These are phyloP conservation scores for Chymomyza fuscimana DNA, from an alignment of 2,888 invertebrate genomes.

Conservation along the genomic window DNA sequence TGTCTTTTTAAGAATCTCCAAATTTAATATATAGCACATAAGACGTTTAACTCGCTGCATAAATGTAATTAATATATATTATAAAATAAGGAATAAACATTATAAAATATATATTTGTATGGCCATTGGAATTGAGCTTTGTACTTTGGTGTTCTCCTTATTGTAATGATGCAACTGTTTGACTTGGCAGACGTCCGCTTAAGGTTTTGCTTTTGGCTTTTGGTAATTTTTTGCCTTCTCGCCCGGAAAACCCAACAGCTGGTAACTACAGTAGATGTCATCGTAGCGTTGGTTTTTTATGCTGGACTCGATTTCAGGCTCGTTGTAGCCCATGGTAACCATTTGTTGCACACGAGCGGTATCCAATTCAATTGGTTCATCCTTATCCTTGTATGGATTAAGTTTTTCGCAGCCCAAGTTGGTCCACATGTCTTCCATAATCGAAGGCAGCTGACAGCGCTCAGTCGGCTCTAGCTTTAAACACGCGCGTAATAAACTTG, in stretches of 20 bases:
- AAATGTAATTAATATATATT: conserved; percentile 17
- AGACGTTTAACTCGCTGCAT: conserved; percentile 54
- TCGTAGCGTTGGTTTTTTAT: conserved; percentile 95
- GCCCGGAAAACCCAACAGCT: conserved; percentile 84
- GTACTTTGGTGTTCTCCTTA: too few relatives aligned
- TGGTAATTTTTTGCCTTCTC: too few relatives aligned
- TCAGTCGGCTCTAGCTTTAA: conserved; percentile 98
- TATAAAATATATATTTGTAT: too few relatives aligned
- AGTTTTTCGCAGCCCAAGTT: conserved; percentile 99
- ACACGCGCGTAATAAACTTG: conserved; percentile 99
- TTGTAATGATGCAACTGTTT: too few relatives aligned
- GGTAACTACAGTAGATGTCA: conserved; percentile 98
- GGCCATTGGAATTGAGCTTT: conserved; percentile 24
- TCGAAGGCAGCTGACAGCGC: conserved; percentile 92
- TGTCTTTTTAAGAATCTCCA: not conserved
- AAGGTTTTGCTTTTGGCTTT: too few relatives aligned
- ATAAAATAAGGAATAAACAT: too few relatives aligned
- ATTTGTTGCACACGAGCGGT: conserved; percentile 81
- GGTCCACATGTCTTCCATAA: conserved; percentile 99
- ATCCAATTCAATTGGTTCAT: conserved; percentile 54
- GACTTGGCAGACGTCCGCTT: too few relatives aligned
- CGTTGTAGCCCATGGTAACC: conserved; percentile 94
- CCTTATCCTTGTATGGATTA: conserved; percentile 81
- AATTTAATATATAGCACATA: conserved; percentile 10
- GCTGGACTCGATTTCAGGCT: conserved; percentile 95